phyloP scores from a whole-genome alignment of 2,797 vertebrate species.

The Protonibea diacanthus region DNA sequence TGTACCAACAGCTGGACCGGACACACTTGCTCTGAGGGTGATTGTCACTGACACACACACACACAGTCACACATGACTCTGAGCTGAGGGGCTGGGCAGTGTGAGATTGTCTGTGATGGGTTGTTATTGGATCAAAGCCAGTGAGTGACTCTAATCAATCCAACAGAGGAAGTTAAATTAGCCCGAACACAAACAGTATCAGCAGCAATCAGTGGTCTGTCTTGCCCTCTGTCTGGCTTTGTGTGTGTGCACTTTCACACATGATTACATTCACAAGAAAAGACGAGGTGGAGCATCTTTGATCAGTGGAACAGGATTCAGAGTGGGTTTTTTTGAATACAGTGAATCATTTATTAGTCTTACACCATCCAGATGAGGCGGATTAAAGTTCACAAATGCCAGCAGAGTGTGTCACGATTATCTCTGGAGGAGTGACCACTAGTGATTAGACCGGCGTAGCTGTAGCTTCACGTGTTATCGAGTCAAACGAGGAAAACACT shows the following conservation, averaged over 20 bases:
- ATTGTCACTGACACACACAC: slow-evolving; percentile 40
- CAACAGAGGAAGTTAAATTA: slow-evolving; percentile 71
- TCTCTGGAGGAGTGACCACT: not conserved
- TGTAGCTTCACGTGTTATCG: no score
- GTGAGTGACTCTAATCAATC: slow-evolving; percentile 68
- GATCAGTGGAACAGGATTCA: slow-evolving; percentile 20
- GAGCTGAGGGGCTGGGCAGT: slow-evolving; percentile 10
- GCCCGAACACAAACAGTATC: slow-evolving; percentile 64
- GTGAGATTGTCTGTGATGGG: slow-evolving; percentile 59
- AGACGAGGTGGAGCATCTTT: slow-evolving; percentile 21
- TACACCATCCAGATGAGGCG: not conserved
- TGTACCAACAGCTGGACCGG: slow-evolving; percentile 84
- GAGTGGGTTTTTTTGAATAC: not conserved
- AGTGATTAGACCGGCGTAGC: not conserved
- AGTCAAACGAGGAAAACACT: not conserved
- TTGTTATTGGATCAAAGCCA: slow-evolving; percentile 69
- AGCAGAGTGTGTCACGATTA: not conserved
- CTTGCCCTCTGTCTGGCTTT: slow-evolving; percentile 2
- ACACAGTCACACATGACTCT: slow-evolving; percentile 28
- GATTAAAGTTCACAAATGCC: not conserved
- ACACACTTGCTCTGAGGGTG: slow-evolving; percentile 83
- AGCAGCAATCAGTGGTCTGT: slow-evolving; percentile 58
- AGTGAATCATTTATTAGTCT: slow-evolving; percentile 21
- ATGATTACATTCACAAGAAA: slow-evolving; percentile 13
- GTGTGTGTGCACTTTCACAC: not conserved